Conservation (phyloP, 1,140 invertebrate species). For the Zelostemma sp. region DNA sequence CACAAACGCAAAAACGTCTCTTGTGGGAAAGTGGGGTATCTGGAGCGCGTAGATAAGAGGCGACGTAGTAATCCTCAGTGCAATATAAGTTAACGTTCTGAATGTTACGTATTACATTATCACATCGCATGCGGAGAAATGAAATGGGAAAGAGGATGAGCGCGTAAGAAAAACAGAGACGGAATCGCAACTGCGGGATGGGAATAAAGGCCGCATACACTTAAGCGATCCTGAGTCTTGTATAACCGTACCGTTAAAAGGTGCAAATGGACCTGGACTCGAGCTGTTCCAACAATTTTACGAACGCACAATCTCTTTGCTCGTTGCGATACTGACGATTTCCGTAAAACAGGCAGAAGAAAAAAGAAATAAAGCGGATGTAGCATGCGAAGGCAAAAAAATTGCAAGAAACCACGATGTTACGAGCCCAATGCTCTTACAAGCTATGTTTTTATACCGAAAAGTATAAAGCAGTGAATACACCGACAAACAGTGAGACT, state of each 20-base stretch:
- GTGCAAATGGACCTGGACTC: slow-evolving; percentile 48
- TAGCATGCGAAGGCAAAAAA: background rate
- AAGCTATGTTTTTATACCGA: slow-evolving; percentile 40
- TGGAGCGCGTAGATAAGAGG: slow-evolving; percentile 63
- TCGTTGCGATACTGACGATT: slow-evolving; percentile 29
- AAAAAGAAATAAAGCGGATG: slow-evolving; percentile 1
- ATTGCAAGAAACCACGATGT: slow-evolving; percentile 35
- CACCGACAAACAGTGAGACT: slow-evolving; percentile 32
- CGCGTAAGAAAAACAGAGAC: slow-evolving; percentile 30
- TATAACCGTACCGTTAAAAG: slow-evolving; percentile 49
- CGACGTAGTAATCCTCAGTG: slow-evolving; percentile 65
- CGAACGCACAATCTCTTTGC: slow-evolving; percentile 47
- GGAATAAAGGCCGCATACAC: slow-evolving; percentile 41
- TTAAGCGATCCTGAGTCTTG: slow-evolving; percentile 48
- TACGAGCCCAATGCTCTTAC: slow-evolving; percentile 30
- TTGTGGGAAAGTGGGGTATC: slow-evolving; percentile 44
- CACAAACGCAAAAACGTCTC: slow-evolving; percentile 49
- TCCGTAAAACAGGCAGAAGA: slow-evolving; percentile 10
- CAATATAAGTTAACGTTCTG: slow-evolving; percentile 65
- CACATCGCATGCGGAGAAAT: slow-evolving; percentile 16
- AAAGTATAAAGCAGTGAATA: slow-evolving; percentile 37
- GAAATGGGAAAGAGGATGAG: slow-evolving; percentile 10
- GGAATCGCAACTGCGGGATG: slow-evolving; percentile 29
- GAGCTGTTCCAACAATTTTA: slow-evolving; percentile 44
- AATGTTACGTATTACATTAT: slow-evolving; percentile 64